These are phyloP conservation scores for Eupithecia centaureata DNA, from an alignment of 2,888 invertebrate genomes.

Conservation along the genomic window DNA sequence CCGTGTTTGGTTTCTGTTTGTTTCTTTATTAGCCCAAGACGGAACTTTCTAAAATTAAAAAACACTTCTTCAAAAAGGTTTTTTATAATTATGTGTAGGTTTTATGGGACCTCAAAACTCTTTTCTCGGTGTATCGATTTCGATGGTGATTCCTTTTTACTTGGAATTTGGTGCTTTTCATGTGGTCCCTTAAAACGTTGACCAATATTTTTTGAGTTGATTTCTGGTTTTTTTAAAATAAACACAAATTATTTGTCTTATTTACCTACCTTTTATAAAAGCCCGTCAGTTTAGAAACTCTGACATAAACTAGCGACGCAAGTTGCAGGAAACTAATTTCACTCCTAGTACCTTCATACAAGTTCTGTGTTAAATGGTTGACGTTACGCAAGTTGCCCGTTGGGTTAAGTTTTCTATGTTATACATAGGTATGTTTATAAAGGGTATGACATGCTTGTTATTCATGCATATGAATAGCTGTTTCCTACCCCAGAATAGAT, in stretches of 20 bases:
- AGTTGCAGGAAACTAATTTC: background rate
- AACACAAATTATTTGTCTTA: no score
- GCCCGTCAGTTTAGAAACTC: background rate
- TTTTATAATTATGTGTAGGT: no score
- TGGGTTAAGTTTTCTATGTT: background rate
- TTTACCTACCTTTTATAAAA: no score
- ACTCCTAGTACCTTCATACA: background rate
- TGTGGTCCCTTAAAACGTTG: no score
- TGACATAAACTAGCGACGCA: background rate
- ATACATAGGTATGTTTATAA: slow-evolving; percentile 14
- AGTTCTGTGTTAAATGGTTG: background rate
- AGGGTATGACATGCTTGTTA: slow-evolving; percentile 12
- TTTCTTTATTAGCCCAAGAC: background rate
- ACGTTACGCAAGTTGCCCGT: background rate
- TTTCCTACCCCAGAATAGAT: background rate
- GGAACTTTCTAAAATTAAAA: background rate
- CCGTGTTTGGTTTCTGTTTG: background rate
- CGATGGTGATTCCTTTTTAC: no score
- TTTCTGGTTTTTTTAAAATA: no score
- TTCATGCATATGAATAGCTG: slow-evolving; percentile 18
- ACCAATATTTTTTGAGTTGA: no score
- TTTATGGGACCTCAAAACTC: no score
- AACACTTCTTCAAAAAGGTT: no score
- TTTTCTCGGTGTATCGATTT: no score
- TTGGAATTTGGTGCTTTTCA: no score